phyloP scores from a whole-genome alignment of 2,888 invertebrate genomes.

The Aporophyla lueneburgensis region DNA sequence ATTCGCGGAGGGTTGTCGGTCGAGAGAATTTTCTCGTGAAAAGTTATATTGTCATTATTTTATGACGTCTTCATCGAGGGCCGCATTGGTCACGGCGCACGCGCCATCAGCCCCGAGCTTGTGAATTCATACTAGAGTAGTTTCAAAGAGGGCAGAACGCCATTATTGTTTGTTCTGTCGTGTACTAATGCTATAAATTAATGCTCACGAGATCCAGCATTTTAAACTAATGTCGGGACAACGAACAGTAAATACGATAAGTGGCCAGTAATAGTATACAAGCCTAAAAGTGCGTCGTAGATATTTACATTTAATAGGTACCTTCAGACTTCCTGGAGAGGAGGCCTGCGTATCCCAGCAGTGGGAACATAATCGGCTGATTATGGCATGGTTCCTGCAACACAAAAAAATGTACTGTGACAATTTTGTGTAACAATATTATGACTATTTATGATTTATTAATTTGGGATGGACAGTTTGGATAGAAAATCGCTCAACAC shows the following conservation, averaged over 20 bases:
- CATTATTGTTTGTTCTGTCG: conserved; percentile 70
- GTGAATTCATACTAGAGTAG: conserved; percentile 75
- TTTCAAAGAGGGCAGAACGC: conserved; percentile 73
- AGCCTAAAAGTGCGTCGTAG: background rate
- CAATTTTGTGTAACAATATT: background rate
- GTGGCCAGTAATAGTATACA: background rate
- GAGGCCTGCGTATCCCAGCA: too few relatives aligned
- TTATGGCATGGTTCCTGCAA: background rate
- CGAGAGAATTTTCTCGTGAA: conserved; percentile 77
- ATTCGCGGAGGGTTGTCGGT: conserved; percentile 76
- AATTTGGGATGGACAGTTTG: too few relatives aligned
- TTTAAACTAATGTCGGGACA: conserved; percentile 23
- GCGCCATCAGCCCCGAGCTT: conserved; percentile 73
- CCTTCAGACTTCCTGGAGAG: too few relatives aligned
- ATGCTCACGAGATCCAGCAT: conserved; percentile 20
- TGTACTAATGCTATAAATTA: conserved; percentile 17
- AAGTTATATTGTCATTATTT: conserved; percentile 86
- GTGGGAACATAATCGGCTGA: too few relatives aligned
- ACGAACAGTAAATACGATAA: background rate
- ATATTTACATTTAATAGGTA: too few relatives aligned
- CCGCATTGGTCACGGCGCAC: conserved; percentile 69
- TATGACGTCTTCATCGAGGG: conserved; percentile 86
- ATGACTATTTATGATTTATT: too few relatives aligned
- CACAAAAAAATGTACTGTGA: background rate
- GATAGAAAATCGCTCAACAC: too few relatives aligned